phyloP scores from a whole-genome alignment of 2,113 vertebrate genomes.

The Hypocryptadius cinnamomeus region DNA sequence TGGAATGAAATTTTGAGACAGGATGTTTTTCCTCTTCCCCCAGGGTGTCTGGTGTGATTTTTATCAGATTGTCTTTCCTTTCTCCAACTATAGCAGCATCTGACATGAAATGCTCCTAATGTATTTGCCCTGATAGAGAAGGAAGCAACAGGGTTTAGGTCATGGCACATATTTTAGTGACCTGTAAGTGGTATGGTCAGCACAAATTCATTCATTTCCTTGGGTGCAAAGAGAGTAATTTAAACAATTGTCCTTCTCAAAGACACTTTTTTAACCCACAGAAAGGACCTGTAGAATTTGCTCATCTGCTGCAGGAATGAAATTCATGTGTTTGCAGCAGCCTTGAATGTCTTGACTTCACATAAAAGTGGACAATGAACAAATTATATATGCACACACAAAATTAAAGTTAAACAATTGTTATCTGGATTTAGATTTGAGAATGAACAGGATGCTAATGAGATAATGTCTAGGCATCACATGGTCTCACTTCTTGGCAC shows the following conservation, averaged over 20 bases:
- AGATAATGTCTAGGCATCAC: neutral
- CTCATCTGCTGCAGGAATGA: neutral
- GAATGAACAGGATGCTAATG: conserved; percentile 31
- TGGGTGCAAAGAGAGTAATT: neutral
- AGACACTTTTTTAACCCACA: neutral
- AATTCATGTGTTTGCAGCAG: neutral
- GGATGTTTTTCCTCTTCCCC: neutral
- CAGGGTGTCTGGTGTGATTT: neutral
- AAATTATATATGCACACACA: neutral
- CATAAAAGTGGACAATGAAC: neutral
- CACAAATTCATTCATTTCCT: neutral
- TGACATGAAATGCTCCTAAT: neutral
- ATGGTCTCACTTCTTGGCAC: neutral
- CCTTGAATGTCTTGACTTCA: neutral
- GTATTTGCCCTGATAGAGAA: neutral
- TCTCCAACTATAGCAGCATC: neutral
- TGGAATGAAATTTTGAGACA: neutral
- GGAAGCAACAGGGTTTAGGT: neutral
- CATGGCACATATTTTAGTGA: neutral
- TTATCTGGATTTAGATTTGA: neutral
- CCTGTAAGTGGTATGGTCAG: neutral
- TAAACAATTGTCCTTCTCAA: neutral
- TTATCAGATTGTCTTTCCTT: neutral
- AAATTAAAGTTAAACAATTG: neutral
- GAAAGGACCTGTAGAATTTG: neutral